These are phyloP conservation scores for Onchidella celtica DNA, from an alignment of 2,888 invertebrate genomes.

Conservation along the genomic window DNA sequence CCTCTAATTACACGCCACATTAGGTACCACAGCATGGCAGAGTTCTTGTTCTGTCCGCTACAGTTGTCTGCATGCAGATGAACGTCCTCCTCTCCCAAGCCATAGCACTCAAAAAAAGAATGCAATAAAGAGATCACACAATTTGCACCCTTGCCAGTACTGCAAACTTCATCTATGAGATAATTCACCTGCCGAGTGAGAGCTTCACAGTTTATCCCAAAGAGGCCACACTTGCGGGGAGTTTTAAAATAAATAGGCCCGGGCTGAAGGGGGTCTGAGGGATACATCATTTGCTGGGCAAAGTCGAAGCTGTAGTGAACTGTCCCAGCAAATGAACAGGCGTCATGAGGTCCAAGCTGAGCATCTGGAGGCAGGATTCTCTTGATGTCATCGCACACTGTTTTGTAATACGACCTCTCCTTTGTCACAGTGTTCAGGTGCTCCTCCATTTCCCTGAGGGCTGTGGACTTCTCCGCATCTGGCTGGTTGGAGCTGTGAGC, in stretches of 20 bases:
- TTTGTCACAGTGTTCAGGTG: no score
- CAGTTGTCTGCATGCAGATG: slow-evolving; percentile 48
- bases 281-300: slow-evolving; percentile 61
- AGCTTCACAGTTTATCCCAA: slow-evolving; percentile 58
- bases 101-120: slow-evolving; percentile 40
- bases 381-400: no score
- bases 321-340: not conserved
- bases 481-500: no score
- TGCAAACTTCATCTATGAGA: not conserved
- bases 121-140: slow-evolving; percentile 43
- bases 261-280: slow-evolving; percentile 58
- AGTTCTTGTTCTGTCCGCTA: slow-evolving; percentile 49
- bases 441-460: no score
- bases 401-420: no score
- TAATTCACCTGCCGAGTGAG: slow-evolving; percentile 23
- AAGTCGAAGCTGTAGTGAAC: slow-evolving; percentile 51
- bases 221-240: slow-evolving; percentile 59
- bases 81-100: slow-evolving; percentile 20
- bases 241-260: slow-evolving; percentile 62
- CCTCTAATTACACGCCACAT: slow-evolving; percentile 38
- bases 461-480: no score
- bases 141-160: slow-evolving; percentile 49
- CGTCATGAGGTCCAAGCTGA: not conserved
- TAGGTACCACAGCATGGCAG: slow-evolving; percentile 44
- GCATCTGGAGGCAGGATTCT: not conserved